These are phyloP conservation scores for Anthoptus insignis DNA, from an alignment of 2,888 invertebrate species.

Conservation along the genomic window DNA sequence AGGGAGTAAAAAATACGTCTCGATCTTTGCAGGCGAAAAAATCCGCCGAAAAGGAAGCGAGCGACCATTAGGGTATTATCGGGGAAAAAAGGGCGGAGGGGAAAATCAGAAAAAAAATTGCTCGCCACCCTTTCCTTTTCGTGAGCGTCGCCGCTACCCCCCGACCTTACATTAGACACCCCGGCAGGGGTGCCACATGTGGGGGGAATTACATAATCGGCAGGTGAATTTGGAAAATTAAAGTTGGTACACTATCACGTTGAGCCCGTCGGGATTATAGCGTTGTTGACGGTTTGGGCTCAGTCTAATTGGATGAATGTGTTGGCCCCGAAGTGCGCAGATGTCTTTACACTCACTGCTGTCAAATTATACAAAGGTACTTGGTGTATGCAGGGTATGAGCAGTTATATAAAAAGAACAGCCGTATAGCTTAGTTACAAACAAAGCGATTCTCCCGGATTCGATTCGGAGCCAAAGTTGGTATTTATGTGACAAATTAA, in stretches of 20 bases:
- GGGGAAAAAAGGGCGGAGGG: conserved; percentile 74
- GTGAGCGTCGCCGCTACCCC: conserved; percentile 78
- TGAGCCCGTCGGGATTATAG: conserved; percentile 54
- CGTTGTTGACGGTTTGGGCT: conserved; percentile 44
- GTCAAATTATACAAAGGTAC: too few relatives aligned
- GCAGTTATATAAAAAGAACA: too few relatives aligned
- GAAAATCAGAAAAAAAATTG: conserved; percentile 84
- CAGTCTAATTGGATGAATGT: conserved; percentile 44
- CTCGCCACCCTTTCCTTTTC: conserved; percentile 84
- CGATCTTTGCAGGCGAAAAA: conserved; percentile 79
- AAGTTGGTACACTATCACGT: conserved; percentile 69
- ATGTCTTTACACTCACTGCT: background rate
- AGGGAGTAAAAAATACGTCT: conserved; percentile 80
- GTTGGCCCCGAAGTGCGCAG: background rate
- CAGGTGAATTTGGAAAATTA: conserved; percentile 86
- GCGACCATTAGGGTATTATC: conserved; percentile 87
- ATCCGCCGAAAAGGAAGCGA: conserved; percentile 83
- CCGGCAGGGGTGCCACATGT: conserved; percentile 68
- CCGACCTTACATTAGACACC: conserved; percentile 75
- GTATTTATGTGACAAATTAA: too few relatives aligned
- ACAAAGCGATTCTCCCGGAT: too few relatives aligned
- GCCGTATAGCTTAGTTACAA: too few relatives aligned
- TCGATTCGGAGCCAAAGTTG: too few relatives aligned
- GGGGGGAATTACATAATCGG: conserved; percentile 79
- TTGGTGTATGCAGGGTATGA: too few relatives aligned